Percentiles rank a stretch among this genome's conserved stretches.
phyloP scores from a whole-genome alignment of 2,888 invertebrate species.

The Athetis lepigone region DNA sequence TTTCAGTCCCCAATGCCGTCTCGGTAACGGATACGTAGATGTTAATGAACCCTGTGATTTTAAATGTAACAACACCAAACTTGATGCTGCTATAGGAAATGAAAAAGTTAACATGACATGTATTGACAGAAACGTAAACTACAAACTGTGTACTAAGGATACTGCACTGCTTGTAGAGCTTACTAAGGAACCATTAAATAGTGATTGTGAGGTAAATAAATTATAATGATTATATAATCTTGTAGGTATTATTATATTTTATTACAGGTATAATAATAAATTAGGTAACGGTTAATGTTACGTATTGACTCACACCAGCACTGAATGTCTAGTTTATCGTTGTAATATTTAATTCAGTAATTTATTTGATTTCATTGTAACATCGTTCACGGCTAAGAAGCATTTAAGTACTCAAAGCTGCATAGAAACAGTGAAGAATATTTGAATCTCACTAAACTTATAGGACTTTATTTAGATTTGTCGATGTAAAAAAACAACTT shows the following conservation, averaged over 20 bases:
- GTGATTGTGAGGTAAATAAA: constrained; percentile 70
- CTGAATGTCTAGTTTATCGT: background rate
- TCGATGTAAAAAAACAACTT: too few species aligned
- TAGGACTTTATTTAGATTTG: too few species aligned
- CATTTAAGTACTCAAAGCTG: background rate
- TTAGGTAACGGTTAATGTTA: background rate
- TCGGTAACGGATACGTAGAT: constrained; percentile 75
- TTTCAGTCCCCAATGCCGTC: constrained; percentile 75
- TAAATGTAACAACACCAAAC: constrained; percentile 70
- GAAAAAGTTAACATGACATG: constrained; percentile 80
- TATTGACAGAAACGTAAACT: constrained; percentile 71
- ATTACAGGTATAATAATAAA: background rate
- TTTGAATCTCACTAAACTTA: too few species aligned
- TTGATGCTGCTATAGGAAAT: constrained; percentile 66
- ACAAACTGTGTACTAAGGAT: constrained; percentile 70
- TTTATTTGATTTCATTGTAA: background rate
- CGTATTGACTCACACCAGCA: constrained; percentile 5
- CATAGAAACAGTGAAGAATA: too few species aligned
- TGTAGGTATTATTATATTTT: background rate
- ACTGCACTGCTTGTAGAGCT: constrained; percentile 55
- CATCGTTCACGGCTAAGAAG: too few species aligned
- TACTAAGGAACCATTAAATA: constrained; percentile 54
- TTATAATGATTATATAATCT: background rate
- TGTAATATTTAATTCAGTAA: background rate
- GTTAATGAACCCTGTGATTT: constrained; percentile 79